These are phyloP conservation scores for Ispidina lecontei DNA, from an alignment of 2,797 vertebrate species.

Conservation along the genomic window DNA sequence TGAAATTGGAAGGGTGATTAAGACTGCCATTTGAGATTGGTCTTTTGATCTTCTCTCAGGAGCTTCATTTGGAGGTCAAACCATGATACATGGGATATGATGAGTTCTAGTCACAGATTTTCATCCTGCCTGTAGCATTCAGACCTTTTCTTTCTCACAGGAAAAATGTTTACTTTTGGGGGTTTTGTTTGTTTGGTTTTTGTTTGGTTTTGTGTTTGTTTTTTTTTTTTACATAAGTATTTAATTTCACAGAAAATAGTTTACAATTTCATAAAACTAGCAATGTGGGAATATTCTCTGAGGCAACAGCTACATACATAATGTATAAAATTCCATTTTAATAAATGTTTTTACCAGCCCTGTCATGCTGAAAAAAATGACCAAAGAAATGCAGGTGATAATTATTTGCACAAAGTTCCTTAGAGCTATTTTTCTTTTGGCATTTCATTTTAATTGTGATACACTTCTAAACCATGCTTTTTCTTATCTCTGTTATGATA, in stretches of 20 bases:
- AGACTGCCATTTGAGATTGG: neutral
- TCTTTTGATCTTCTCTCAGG: neutral
- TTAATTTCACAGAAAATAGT: neutral
- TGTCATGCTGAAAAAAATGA: neutral
- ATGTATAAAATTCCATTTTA: neutral
- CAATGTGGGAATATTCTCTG: neutral
- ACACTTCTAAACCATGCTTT: neutral
- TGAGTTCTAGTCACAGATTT: neutral
- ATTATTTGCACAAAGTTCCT: neutral
- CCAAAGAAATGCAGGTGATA: neutral
- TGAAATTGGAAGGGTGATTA: neutral
- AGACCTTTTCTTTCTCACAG: neutral
- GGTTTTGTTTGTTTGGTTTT: too few relatives aligned
- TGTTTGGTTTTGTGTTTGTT: too few relatives aligned
- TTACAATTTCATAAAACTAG: neutral
- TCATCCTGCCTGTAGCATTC: neutral
- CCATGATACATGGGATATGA: neutral
- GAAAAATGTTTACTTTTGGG: neutral
- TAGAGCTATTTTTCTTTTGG: neutral
- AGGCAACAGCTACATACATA: neutral
- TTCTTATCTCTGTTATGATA: neutral
- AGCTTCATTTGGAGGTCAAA: neutral
- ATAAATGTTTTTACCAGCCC: neutral
- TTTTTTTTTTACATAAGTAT: neutral
- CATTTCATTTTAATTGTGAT: neutral